Evolutionary conservation across 1,140 invertebrate species (phyloP).

Genomic region (Bombus balteatus): DNA sequence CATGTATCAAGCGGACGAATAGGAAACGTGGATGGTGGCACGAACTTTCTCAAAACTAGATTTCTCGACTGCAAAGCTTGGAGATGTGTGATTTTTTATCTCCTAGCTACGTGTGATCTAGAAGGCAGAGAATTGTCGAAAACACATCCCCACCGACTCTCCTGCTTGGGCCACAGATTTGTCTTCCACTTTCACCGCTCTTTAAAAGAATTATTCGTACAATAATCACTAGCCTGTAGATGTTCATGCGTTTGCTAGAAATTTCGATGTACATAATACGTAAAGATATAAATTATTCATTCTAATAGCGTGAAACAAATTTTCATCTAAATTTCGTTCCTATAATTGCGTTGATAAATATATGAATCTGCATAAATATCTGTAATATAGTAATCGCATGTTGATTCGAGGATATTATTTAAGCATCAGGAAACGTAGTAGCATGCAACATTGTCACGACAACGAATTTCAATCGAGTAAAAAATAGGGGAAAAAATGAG

Average conservation of each 20-base stretch:
- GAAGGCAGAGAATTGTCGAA: not conserved
- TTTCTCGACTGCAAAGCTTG: not conserved
- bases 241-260: too few relatives aligned
- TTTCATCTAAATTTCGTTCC: not conserved
- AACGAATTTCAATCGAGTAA: not conserved
- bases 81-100: not conserved
- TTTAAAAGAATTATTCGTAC: constrained; percentile 54
- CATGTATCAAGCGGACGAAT: too few relatives aligned
- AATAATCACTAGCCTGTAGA: too few relatives aligned
- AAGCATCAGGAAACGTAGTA: not conserved
- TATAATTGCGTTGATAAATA: too few relatives aligned
- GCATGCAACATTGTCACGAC: not conserved
- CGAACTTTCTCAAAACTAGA: constrained; percentile 13
- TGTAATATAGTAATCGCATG: too few relatives aligned
- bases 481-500: not conserved
- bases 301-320: not conserved
- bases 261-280: constrained; percentile 44
- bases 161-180: not conserved
- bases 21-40: not conserved
- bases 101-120: constrained; percentile 1
- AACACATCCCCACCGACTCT: not conserved
- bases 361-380: too few relatives aligned
- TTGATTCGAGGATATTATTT: too few relatives aligned
- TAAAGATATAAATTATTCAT: constrained; percentile 31
- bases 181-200: constrained; percentile 52